phyloP scores from a whole-genome alignment of 2,113 vertebrate genomes.

The Calypte anna region DNA sequence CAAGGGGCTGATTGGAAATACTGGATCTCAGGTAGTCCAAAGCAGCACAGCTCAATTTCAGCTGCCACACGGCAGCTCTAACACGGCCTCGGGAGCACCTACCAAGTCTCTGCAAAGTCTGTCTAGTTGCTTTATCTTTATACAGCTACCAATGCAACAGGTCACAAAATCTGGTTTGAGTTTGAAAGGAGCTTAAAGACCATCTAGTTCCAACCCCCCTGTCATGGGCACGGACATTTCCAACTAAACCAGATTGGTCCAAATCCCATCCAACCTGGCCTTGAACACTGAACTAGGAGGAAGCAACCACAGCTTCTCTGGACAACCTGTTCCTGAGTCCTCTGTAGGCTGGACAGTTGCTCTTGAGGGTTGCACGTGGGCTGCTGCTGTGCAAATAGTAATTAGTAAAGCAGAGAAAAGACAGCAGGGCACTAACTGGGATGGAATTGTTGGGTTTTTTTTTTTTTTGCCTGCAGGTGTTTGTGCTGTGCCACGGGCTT shows the following conservation, averaged over 20 bases:
- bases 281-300: too few species aligned
- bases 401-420: fast-evolving
- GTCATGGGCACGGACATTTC: too few species aligned
- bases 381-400: neutral
- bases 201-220: too few species aligned
- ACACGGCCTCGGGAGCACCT: neutral
- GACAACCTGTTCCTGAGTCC: too few species aligned
- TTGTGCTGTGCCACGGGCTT: slow-evolving; percentile 92
- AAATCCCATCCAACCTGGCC: too few species aligned
- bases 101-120: neutral
- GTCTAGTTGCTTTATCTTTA: neutral
- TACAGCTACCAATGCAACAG: neutral
- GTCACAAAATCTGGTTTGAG: too few species aligned
- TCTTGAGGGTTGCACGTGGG: neutral
- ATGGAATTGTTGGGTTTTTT: neutral
- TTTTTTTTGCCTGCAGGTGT: slow-evolving; percentile 78
- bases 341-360: neutral
- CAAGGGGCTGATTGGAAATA: neutral
- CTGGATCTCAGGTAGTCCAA: neutral
- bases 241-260: too few species aligned
- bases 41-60: neutral
- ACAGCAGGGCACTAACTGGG: neutral
- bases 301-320: too few species aligned
- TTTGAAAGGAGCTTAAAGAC: too few species aligned
- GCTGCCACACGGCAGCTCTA: neutral